Conservation (phyloP, 1,140 invertebrate species). For the Lasioglossum baleicum region DNA sequence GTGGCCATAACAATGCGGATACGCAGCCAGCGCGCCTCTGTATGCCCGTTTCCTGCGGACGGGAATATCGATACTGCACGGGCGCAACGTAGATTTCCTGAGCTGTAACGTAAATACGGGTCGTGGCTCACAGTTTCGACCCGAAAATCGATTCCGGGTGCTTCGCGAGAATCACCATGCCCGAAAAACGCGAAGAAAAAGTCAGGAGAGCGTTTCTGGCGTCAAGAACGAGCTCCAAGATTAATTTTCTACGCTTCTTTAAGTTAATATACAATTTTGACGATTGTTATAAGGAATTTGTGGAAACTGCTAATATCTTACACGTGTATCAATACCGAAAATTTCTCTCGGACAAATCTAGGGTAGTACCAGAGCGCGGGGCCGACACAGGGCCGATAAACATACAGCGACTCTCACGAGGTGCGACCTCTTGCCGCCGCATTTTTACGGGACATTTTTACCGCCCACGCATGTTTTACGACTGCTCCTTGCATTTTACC, state of each 20-base stretch:
- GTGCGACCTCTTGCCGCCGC: neutral
- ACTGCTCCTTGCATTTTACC: neutral
- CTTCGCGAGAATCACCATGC: constrained; percentile 8
- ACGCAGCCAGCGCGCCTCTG: constrained; percentile 28
- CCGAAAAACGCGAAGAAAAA: neutral
- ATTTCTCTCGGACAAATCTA: neutral
- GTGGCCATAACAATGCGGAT: constrained; percentile 56
- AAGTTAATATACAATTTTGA: neutral
- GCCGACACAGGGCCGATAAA: neutral
- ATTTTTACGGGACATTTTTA: neutral
- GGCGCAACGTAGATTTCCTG: constrained; percentile 50
- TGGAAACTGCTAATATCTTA: neutral
- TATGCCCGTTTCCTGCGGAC: constrained; percentile 23
- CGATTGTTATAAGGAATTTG: neutral
- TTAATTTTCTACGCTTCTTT: no score
- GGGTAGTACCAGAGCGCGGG: neutral
- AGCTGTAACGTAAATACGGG: constrained; percentile 52
- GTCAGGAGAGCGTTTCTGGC: no score
- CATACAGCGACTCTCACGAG: neutral
- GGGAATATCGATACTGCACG: constrained; percentile 2
- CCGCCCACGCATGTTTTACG: constrained; percentile 2
- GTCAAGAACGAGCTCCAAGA: no score
- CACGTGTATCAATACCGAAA: neutral
- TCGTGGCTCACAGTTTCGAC: constrained; percentile 4
- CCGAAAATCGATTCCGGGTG: constrained; percentile 41